Base-by-base conservation (phyloP, 2,888 invertebrate species). In the Drosophila sordidula region DNA sequence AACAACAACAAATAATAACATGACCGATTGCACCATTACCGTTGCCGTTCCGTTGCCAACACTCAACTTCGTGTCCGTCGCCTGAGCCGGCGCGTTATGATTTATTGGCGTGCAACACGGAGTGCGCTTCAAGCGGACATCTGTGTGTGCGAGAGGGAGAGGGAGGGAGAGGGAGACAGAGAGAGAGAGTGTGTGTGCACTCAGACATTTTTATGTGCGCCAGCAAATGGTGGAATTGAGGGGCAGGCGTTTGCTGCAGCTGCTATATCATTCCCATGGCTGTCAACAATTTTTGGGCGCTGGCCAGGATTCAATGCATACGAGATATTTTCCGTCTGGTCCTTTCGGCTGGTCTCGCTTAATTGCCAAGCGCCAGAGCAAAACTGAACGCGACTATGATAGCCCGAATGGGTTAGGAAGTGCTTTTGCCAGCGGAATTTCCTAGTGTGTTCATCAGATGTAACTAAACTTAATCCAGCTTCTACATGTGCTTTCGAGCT, bases 71-170 rank as follows among this genome's bases (percentile, higher is more conserved):
- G 45, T 59, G 58, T 32, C 45, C 42, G 34, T 55, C 70, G 58
- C 67, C 70, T 70, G 76, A 64, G 75, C 58, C 71, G 66, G 61
- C 63, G 71, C 88, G 70, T 70, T 88, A 87, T 86, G 85, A 86
- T 86, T 86, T 86, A 86, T 86, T 87, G 85, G 75, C 75, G 74
- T 87, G 87, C 85, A 84, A 81, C 85, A 87, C 79, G 89, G 75
- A 81, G 70, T 77, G 52, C 66, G 64, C 63, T 45, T n/a, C 51
- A 45, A 61, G 55, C 47, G 51, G 64, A 55, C 18, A 14, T 32
- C 9, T 41, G 5, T 39, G 9, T 44, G 16, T 63, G 4, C 57
- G 44, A 52, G 26, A 54, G 34, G 34, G 14, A 41, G 58, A 61
- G 44, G 52, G 26, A 54, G 26, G 26, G 14, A 41, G 58, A 61